Evolutionary conservation across 2,888 invertebrate genomes (phyloP).

Genomic region (Apomyelois bistriatella): DNA sequence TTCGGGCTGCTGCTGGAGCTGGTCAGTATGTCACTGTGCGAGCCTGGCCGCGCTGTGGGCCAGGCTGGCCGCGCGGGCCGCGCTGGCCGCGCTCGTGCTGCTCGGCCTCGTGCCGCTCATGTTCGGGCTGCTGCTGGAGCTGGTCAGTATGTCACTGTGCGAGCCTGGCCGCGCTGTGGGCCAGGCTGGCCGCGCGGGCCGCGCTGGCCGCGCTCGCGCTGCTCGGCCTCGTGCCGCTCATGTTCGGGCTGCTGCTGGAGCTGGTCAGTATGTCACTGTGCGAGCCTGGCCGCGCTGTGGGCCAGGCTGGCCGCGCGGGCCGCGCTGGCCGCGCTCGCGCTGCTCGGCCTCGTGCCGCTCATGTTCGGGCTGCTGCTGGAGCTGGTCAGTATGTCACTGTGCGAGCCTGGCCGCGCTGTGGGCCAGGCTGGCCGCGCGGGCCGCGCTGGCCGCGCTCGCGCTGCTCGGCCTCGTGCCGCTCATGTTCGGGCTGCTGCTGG

Average conservation of each 20-base stretch:
- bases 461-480: conserved; percentile 94
- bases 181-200: conserved; percentile 87
- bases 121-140: conserved; percentile 94
- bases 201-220: conserved; percentile 88
- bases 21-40: conserved; percentile 47
- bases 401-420: conserved; percentile 84
- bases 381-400: conserved; percentile 70
- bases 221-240: conserved; percentile 93
- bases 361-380: conserved; percentile 95
- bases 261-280: conserved; percentile 69
- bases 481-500: conserved; percentile 94
- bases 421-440: conserved; percentile 88
- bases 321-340: conserved; percentile 86
- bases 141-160: conserved; percentile 66
- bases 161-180: conserved; percentile 82
- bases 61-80: conserved; percentile 87
- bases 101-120: conserved; percentile 95
- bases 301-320: conserved; percentile 89
- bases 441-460: conserved; percentile 87
- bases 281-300: conserved; percentile 81
- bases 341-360: conserved; percentile 94
- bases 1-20: conserved; percentile 95
- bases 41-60: conserved; percentile 82
- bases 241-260: conserved; percentile 95
- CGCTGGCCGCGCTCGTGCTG: conserved; percentile 87